Conservation (phyloP, 2,113 vertebrate species). For the Eurystomus gularis region DNA sequence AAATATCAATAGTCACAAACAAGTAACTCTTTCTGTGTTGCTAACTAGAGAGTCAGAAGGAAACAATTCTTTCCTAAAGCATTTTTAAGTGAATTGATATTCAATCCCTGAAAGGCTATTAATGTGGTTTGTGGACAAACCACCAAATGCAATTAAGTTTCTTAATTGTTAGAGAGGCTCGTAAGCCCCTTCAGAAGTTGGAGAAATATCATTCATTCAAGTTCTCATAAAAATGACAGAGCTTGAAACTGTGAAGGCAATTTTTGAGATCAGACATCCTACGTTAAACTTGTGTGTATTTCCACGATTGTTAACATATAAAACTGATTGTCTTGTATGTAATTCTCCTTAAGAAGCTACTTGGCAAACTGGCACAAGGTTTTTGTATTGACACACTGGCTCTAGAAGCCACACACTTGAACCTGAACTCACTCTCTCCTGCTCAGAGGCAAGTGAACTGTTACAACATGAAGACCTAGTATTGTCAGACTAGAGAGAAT, state of each 20-base stretch:
- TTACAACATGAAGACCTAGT: neutral
- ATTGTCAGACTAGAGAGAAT: neutral
- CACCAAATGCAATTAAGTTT: neutral
- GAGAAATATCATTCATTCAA: neutral
- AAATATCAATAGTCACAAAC: neutral
- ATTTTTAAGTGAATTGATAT: neutral
- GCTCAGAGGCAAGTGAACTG: neutral
- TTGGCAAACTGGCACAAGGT: neutral
- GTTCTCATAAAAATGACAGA: neutral
- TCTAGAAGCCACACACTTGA: neutral
- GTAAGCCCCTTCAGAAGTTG: accelerated
- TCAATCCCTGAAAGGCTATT: neutral
- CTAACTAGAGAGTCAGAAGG: neutral
- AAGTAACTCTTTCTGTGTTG: neutral
- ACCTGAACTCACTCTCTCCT: neutral
- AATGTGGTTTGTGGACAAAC: neutral
- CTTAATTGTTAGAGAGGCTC: neutral
- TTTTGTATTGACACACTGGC: neutral
- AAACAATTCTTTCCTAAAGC: neutral
- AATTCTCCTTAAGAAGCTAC: neutral
- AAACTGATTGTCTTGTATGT: neutral
- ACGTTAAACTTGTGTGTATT: neutral
- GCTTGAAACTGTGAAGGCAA: neutral
- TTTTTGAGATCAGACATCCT: neutral
- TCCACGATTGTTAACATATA: neutral